A percentile compares a stretch with the other conserved stretches of the same genome.
phyloP scores from a whole-genome alignment of 2,113 vertebrate species.

The Ariopsis seemanni region DNA sequence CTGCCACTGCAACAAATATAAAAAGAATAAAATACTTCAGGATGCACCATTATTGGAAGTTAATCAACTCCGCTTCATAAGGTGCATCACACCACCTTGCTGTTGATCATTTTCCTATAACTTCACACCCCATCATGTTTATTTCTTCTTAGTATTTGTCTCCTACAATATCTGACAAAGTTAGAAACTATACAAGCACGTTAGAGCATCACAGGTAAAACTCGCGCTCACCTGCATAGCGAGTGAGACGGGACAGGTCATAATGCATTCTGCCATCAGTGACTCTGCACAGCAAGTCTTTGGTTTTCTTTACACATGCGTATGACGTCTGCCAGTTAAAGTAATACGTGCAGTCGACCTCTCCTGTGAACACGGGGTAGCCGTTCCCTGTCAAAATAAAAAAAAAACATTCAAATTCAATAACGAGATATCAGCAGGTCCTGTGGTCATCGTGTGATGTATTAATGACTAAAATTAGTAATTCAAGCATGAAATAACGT shows the following conservation, averaged over 20 bases:
- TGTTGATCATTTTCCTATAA: not conserved
- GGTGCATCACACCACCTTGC: not conserved
- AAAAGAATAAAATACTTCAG: not conserved
- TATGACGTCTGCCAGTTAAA: conserved; percentile 89
- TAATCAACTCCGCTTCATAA: too few relatives aligned
- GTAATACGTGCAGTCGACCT: conserved; percentile 93
- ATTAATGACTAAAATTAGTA: not conserved
- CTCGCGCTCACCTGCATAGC: conserved; percentile 77
- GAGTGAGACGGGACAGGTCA: conserved; percentile 83
- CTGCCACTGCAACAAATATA: not conserved
- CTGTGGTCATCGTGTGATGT: not conserved
- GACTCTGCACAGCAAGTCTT: conserved; percentile 83
- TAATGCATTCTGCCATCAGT: conserved; percentile 78
- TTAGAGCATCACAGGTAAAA: not conserved
- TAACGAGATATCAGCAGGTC: not conserved
- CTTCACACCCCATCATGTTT: not conserved
- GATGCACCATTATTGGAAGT: not conserved
- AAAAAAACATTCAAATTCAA: not conserved
- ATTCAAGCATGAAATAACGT: not conserved
- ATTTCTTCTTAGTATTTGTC: not conserved
- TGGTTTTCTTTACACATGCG: conserved; percentile 86
- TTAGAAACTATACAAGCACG: not conserved
- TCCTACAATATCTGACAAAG: not conserved
- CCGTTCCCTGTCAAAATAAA: conserved; percentile 70
- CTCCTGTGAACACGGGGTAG: conserved; percentile 80